Conservation (phyloP, 2,888 invertebrate species). For the Macroteleia sp. region DNA sequence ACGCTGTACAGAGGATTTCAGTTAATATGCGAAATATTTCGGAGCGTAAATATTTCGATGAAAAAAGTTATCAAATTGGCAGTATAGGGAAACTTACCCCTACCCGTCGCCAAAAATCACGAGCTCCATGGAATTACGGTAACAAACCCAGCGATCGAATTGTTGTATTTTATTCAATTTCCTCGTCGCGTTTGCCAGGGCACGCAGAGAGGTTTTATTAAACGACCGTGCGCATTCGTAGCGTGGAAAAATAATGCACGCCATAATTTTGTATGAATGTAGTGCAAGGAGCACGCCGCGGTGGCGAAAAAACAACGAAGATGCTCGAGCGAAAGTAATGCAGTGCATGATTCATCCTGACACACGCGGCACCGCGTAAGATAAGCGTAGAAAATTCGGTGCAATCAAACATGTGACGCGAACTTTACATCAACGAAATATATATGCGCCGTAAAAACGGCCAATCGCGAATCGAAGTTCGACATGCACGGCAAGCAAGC, state of each 20-base stretch:
- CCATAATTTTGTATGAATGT: constrained; percentile 42
- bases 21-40: too few relatives aligned
- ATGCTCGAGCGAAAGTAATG: constrained; percentile 19
- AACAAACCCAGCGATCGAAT: constrained; percentile 20
- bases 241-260: constrained; percentile 39
- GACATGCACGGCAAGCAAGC: constrained; percentile 51
- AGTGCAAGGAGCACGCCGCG: constrained; percentile 2
- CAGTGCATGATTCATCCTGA: constrained; percentile 43
- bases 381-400: constrained; percentile 50
- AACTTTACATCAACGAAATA: constrained; percentile 53
- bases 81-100: too few relatives aligned
- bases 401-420: constrained; percentile 56
- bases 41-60: too few relatives aligned
- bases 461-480: constrained; percentile 56
- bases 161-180: constrained; percentile 37
- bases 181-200: background rate
- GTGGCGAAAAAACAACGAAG: constrained; percentile 1
- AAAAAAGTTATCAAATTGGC: too few relatives aligned
- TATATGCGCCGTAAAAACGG: constrained; percentile 43
- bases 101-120: too few relatives aligned
- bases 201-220: too few relatives aligned
- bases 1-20: too few relatives aligned
- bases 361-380: constrained; percentile 30
- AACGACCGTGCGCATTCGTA: constrained; percentile 36
- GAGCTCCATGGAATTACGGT: too few relatives aligned